phyloP scores from a whole-genome alignment of 1,140 invertebrate species.

The Heliconius hewitsoni region DNA sequence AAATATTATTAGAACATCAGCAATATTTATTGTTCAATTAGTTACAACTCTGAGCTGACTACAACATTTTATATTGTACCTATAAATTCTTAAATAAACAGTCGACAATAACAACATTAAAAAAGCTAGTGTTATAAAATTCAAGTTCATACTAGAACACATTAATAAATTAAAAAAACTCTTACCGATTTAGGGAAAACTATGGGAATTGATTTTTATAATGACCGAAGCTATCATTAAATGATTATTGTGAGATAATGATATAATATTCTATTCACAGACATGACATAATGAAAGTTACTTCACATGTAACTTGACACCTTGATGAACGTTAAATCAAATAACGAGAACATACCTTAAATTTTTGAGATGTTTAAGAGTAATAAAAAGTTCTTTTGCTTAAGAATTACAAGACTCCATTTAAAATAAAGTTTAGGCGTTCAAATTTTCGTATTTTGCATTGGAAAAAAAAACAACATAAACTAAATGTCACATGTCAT shows the following conservation, averaged over 20 bases:
- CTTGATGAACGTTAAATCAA: conserved; percentile 34
- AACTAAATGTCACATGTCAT: conserved; percentile 6
- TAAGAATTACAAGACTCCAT: background rate
- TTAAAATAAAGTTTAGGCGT: background rate
- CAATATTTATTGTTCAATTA: background rate
- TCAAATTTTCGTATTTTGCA: background rate
- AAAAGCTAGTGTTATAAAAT: background rate
- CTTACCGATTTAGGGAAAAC: background rate
- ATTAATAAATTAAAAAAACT: background rate
- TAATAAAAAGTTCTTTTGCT: background rate
- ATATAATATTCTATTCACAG: conserved; percentile 68
- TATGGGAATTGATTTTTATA: background rate
- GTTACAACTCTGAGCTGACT: background rate
- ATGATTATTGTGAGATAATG: conserved; percentile 34
- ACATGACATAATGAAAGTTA: conserved; percentile 79
- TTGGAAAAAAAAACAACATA: conserved; percentile 13
- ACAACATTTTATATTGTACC: background rate
- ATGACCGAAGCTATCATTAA: background rate
- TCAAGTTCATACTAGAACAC: background rate
- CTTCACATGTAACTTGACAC: conserved; percentile 74
- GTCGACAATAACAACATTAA: background rate
- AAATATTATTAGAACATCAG: background rate
- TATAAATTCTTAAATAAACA: background rate
- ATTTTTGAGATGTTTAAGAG: background rate
- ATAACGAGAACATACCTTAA: conserved; percentile 30